These are phyloP conservation scores for Ophion ventricosus DNA, from an alignment of 2,888 invertebrate genomes.

Conservation along the genomic window DNA sequence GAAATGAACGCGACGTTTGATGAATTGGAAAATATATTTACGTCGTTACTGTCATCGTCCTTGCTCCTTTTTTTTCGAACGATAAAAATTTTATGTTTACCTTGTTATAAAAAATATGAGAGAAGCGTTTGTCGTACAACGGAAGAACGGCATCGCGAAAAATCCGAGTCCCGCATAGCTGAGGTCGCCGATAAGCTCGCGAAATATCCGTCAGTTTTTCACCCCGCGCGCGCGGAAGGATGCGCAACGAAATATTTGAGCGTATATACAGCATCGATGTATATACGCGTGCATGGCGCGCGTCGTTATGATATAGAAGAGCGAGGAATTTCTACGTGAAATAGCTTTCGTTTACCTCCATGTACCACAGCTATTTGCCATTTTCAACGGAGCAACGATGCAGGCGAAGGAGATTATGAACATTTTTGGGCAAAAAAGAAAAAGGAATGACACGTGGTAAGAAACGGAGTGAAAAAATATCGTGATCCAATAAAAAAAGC, in stretches of 20 bases:
- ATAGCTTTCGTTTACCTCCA: constrained; percentile 42
- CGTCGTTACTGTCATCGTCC: background rate
- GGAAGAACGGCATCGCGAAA: background rate
- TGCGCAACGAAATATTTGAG: constrained; percentile 40
- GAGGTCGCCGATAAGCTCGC: constrained; percentile 28
- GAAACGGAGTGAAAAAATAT: background rate
- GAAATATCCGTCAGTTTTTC: constrained; percentile 36
- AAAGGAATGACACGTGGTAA: background rate
- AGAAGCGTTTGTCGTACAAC: background rate
- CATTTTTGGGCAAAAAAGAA: background rate
- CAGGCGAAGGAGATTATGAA: constrained; percentile 6
- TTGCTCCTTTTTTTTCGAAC: background rate
- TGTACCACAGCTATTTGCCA: constrained; percentile 26
- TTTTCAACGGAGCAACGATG: constrained; percentile 14
- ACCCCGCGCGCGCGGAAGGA: constrained; percentile 2
- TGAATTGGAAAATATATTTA: background rate
- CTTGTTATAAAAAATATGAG: background rate
- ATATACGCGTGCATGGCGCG: background rate
- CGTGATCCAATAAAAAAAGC: background rate
- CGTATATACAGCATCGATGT: background rate
- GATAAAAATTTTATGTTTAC: background rate
- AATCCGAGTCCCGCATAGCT: constrained; percentile 10
- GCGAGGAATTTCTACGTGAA: constrained; percentile 40
- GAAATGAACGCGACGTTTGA: background rate
- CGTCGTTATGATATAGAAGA: constrained; percentile 18